phyloP scores from a whole-genome alignment of 2,888 invertebrate genomes.

The Fragum whitleyi region DNA sequence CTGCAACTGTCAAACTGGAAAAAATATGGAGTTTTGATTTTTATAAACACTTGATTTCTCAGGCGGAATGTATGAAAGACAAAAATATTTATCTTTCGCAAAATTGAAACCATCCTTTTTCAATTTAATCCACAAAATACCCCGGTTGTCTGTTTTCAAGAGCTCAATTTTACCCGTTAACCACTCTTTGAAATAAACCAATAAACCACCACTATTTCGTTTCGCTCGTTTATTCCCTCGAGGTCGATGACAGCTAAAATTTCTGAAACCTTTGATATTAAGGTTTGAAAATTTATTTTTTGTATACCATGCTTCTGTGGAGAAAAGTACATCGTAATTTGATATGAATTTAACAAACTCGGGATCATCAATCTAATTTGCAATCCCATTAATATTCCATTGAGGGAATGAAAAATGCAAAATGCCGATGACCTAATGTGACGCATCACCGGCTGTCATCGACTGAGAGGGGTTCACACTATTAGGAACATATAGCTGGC shows the following conservation, averaged over 20 bases:
- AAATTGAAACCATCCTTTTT: background rate
- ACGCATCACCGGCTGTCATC: background rate
- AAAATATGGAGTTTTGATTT: constrained; percentile 24
- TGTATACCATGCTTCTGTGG: constrained; percentile 27
- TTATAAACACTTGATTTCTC: constrained; percentile 37
- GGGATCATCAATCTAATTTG: constrained; percentile 18
- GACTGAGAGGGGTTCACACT: background rate
- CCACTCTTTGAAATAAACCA: constrained; percentile 30
- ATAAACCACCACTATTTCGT: constrained; percentile 36
- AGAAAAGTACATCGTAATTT: constrained; percentile 25
- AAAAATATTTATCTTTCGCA: constrained; percentile 26
- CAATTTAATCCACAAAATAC: constrained; percentile 44
- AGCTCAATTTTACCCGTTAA: constrained; percentile 21
- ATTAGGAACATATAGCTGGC: background rate
- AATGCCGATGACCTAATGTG: background rate
- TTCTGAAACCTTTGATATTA: constrained; percentile 26
- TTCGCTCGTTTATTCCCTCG: constrained; percentile 30
- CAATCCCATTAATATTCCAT: constrained; percentile 35
- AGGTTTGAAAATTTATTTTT: constrained; percentile 4
- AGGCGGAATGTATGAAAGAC: constrained; percentile 44
- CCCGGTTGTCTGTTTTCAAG: constrained; percentile 28
- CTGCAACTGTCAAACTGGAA: constrained; percentile 36
- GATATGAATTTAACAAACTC: constrained; percentile 26
- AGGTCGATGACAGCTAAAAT: constrained; percentile 34
- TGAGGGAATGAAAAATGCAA: constrained; percentile 10